Base-by-base conservation (phyloP, 2,797 vertebrate species). In the Bucorvus abyssinicus region DNA sequence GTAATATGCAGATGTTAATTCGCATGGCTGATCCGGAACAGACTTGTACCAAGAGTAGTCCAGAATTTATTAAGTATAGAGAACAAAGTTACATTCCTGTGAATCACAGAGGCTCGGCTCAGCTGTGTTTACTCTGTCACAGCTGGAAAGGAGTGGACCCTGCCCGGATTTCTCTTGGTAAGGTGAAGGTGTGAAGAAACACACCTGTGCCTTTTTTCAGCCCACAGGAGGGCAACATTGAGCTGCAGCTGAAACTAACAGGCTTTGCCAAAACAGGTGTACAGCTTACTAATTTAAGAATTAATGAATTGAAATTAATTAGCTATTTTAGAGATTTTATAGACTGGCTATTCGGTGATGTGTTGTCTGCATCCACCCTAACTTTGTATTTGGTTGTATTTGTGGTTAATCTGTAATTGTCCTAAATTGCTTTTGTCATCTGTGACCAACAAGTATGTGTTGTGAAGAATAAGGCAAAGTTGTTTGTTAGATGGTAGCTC, bases 151-250 rank as follows among this genome's bases (percentile, higher is more conserved):
- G 38, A 61, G 16, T 0, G 10, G 44, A n/a, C n/a, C 3, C 4
- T 68, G 42, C 47, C n/a, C 53, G 53, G 53, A 29, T 82, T 63
- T 70, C 49, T 50, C 34, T 75, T 12, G 23, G 34, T 27, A 32
- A 4, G 21, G 44, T 4, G 19, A 61, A 90, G 75, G 34, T 2
- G 14, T 57, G 84, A 90, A 86, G 69, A 52, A 92, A 73, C 22
- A 30, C 59, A 57, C 14, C 16, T 87, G 32, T 95, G 27, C 53
- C 8, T 32, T 63, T 71, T 49, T 19, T 85, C 1, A 38, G 81
- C 95, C 98, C 98, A 98, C 97, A 95, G 97, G 98, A 97, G 97
- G 97, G 97, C 98, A 98, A 97, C 97, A 93, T 98, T 97, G 97
- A 97, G 97, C 97, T 96, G 73, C 47, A 75, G 89, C 93, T 97